Base-by-base conservation (phyloP, 2,888 invertebrate genomes). In the Phlogophora meticulosa region DNA sequence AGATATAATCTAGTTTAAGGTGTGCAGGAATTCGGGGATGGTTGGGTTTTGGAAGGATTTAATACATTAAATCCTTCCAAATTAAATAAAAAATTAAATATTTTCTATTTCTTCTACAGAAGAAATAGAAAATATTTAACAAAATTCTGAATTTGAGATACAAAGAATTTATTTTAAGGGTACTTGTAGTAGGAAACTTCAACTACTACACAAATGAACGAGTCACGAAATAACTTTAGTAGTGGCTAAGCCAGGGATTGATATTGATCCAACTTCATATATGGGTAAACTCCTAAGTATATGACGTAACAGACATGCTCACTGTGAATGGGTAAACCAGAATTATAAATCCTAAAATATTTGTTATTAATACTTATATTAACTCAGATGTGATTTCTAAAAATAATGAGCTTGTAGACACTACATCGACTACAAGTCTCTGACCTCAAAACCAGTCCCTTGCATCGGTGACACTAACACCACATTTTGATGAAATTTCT, bases 1-100 rank as follows among this genome's bases (percentile, higher is more conserved):
- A 67, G 64, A 70, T 80, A 72, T 75, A 72, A 78, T 74, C 60
- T 70, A 52, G 56, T 65, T 68, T 55, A 45, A 63, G 53, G 49
- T 69, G 56, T 65, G 52, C 55, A 53, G 42, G 61, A 68, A 64
- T 71, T 59, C 68, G 38, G 52, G 56, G n/a, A 13, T 49, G 59
- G 45, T 42, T 48, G 0, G 38, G 7, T 43, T 77, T 71, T 38
- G 4, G 38, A 42, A 48, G 11, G 9, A 62, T 48, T 59, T 32
- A n/a, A 42, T 45, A n/a, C n/a, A n/a, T n/a, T n/a, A n/a, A n/a
- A n/a, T n/a, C n/a, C n/a, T n/a, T n/a, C n/a, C n/a, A n/a, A n/a
- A n/a, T n/a, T n/a, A n/a, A n/a, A n/a, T n/a, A n/a, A n/a, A n/a
- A n/a, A n/a, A n/a, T n/a, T n/a, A n/a, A n/a, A n/a, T n/a, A n/a